Evolutionary conservation across 2,888 invertebrate genomes (phyloP).

Genomic region (Eupithecia dodoneata): DNA sequence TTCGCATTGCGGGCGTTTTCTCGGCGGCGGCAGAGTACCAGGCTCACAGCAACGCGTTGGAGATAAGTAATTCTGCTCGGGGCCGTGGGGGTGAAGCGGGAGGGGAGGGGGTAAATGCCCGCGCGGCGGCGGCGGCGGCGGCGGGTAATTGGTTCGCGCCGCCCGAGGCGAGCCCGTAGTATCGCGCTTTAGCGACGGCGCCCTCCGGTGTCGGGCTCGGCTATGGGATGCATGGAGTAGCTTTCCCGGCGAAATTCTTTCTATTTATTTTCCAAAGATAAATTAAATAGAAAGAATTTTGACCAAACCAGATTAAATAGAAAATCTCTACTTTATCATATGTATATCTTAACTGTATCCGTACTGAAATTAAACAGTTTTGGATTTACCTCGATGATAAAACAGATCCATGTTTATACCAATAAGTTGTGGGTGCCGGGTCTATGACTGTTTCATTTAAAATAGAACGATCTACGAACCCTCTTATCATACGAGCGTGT

Average conservation of each 20-base stretch:
- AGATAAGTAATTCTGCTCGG: conserved; percentile 73
- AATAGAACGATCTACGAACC: background rate
- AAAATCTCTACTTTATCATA: background rate
- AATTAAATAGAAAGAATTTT: no score
- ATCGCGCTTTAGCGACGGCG: conserved; percentile 84
- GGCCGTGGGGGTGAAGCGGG: conserved; percentile 52
- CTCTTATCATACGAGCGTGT: background rate
- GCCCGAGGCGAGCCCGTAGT: conserved; percentile 84
- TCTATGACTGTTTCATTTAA: background rate
- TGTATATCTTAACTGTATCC: background rate
- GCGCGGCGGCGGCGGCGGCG: conserved; percentile 56
- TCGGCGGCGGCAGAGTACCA: conserved; percentile 78
- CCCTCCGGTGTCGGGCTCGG: conserved; percentile 81
- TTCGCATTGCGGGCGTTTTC: conserved; percentile 78
- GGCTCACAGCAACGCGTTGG: conserved; percentile 67
- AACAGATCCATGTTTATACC: background rate
- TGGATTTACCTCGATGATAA: background rate
- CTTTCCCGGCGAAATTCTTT: conserved; percentile 46
- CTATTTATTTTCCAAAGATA: background rate
- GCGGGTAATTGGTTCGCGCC: conserved; percentile 85
- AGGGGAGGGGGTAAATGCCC: conserved; percentile 76
- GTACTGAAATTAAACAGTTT: background rate
- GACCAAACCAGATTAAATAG: background rate
- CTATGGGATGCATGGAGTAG: conserved; percentile 60
- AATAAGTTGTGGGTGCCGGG: background rate